Percentiles rank a stretch among this genome's conserved stretches.
Evolutionary conservation across 2,888 invertebrate species (phyloP).

Genomic region (Prenolepis imparis): DNA sequence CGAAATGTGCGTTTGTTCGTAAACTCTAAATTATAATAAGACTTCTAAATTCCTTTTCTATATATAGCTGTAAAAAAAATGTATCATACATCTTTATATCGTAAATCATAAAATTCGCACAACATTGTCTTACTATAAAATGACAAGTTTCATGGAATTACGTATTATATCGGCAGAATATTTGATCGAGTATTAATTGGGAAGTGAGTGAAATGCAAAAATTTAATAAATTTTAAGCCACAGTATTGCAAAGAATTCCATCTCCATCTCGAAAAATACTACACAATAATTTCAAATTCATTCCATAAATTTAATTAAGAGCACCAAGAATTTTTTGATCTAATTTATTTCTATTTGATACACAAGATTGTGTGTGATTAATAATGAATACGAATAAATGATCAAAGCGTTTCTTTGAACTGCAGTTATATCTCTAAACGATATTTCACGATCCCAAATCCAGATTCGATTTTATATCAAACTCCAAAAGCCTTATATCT

Average conservation of each 20-base stretch:
- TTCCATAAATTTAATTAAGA: constrained; percentile 26
- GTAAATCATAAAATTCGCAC: not conserved
- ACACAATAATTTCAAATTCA: not conserved
- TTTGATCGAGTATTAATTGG: not conserved
- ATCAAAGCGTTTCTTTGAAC: not conserved
- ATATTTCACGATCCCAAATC: not conserved
- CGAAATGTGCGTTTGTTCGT: not conserved
- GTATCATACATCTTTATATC: constrained; percentile 16
- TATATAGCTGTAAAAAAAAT: not conserved
- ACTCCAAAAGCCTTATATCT: not conserved
- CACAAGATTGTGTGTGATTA: constrained; percentile 15
- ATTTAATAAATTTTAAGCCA: not conserved
- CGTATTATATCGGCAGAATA: not conserved
- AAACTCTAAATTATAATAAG: not conserved
- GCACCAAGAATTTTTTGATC: constrained; percentile 4
- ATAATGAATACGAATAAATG: constrained; percentile 14
- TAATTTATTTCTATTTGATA: constrained; percentile 27
- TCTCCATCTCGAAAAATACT: not conserved
- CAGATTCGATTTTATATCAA: not conserved
- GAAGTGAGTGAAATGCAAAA: not conserved
- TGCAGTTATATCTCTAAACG: not conserved
- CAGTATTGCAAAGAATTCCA: not conserved
- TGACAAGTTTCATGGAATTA: not conserved
- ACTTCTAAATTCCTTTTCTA: constrained; percentile 1
- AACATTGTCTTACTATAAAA: not conserved